phyloP scores from a whole-genome alignment of 2,113 vertebrate species.

The Takifugu flavidus region DNA sequence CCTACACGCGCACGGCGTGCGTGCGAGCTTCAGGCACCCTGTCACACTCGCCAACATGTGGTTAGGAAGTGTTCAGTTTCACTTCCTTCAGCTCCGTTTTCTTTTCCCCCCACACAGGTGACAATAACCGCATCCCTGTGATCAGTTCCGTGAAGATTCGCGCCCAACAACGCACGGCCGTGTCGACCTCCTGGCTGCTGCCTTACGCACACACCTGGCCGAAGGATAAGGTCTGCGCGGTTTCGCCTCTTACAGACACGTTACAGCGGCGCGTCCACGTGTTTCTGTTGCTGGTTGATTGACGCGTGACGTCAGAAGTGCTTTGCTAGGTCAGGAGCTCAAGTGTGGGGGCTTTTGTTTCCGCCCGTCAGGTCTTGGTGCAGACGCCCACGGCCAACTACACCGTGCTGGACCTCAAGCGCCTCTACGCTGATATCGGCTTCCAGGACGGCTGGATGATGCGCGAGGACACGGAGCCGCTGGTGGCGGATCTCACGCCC shows the following conservation, averaged over 20 bases:
- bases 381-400: constrained; percentile 87
- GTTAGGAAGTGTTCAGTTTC: constrained; percentile 12
- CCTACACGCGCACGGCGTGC: too few relatives aligned
- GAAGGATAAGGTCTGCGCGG: constrained; percentile 66
- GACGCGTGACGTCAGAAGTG: background rate
- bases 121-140: constrained; percentile 92
- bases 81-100: constrained; percentile 11
- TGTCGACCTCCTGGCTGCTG: constrained; percentile 90
- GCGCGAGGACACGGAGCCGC: constrained; percentile 83
- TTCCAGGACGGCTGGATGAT: constrained; percentile 91
- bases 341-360: background rate
- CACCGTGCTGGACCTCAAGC: constrained; percentile 82
- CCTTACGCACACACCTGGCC: constrained; percentile 89
- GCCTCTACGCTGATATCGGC: constrained; percentile 84
- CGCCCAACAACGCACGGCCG: constrained; percentile 88
- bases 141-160: constrained; percentile 91
- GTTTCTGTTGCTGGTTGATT: too few relatives aligned
- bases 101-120: constrained; percentile 74
- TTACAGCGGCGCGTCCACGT: too few relatives aligned
- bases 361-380: constrained; percentile 74
- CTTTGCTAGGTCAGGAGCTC: background rate
- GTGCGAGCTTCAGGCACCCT: too few relatives aligned
- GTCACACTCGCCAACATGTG: too few relatives aligned
- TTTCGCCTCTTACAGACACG: too few relatives aligned
- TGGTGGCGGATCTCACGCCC: constrained; percentile 74